Evolutionary conservation across 2,888 invertebrate species (phyloP).

Genomic region (Sesia bembeciformis): DNA sequence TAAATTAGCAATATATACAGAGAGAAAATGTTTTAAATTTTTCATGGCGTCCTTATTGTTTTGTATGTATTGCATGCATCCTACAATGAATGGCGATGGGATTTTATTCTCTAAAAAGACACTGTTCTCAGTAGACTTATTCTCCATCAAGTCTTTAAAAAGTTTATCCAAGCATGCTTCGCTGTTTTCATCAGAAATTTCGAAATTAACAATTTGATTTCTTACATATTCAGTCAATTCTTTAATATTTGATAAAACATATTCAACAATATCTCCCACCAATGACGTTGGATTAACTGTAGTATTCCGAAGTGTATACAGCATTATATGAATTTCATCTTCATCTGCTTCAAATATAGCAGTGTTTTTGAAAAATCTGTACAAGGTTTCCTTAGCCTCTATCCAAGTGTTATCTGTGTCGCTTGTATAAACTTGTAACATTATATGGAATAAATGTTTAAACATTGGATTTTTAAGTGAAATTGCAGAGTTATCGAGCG

Average conservation of each 20-base stretch:
- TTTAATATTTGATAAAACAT: conserved; percentile 42
- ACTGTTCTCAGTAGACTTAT: conserved; percentile 36
- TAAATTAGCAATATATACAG: conserved; percentile 66
- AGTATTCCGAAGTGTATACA: conserved; percentile 64
- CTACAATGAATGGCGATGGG: conserved; percentile 57
- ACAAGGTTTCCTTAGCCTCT: conserved; percentile 71
- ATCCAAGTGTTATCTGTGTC: conserved; percentile 46
- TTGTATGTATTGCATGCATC: conserved; percentile 51
- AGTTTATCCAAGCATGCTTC: conserved; percentile 41
- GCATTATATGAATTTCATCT: conserved; percentile 80
- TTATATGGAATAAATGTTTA: conserved; percentile 69
- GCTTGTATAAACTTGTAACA: conserved; percentile 69
- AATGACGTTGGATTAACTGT: conserved; percentile 39
- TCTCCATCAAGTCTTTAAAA: conserved; percentile 53
- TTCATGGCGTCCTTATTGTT: conserved; percentile 45
- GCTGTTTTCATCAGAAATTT: conserved; percentile 42
- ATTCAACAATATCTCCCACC: conserved; percentile 48
- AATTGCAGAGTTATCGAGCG: conserved; percentile 60
- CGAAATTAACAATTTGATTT: conserved; percentile 48
- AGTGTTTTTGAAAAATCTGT: conserved; percentile 75
- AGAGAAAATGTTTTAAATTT: conserved; percentile 47
- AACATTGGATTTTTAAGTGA: conserved; percentile 70
- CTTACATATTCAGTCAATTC: conserved; percentile 41
- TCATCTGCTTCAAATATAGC: conserved; percentile 78
- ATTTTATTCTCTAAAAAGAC: conserved; percentile 52